These are phyloP conservation scores for Pica pica DNA, from an alignment of 2,113 vertebrate genomes.

Conservation along the genomic window DNA sequence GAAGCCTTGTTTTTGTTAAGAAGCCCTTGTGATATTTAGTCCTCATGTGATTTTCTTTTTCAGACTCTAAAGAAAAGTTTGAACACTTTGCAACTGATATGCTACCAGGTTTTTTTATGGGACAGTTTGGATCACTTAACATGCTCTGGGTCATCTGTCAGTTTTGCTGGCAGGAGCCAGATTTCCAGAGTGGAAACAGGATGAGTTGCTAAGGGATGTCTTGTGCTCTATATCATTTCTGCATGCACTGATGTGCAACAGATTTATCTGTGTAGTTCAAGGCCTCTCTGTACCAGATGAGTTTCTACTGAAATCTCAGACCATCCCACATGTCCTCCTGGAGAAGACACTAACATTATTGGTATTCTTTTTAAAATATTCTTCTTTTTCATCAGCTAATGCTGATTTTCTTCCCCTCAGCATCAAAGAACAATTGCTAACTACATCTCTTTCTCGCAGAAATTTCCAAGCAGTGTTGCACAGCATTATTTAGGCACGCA, in stretches of 20 bases:
- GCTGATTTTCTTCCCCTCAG: not conserved
- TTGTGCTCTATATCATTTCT: not conserved
- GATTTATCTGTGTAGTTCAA: not conserved
- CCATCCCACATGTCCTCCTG: not conserved
- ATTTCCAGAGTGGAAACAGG: not conserved
- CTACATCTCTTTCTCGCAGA: not conserved
- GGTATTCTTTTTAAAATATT: not conserved
- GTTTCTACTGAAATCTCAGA: not conserved
- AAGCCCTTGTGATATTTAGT: not conserved
- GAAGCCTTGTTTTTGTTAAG: not conserved
- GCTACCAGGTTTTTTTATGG: not conserved
- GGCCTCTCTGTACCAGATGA: not conserved
- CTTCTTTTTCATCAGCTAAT: not conserved
- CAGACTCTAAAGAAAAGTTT: not conserved
- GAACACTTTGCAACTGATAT: not conserved
- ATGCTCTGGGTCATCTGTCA: not conserved
- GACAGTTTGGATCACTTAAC: not conserved
- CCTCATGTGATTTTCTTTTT: not conserved
- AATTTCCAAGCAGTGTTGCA: not conserved
- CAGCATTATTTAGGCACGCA: not conserved
- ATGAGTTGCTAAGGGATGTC: not conserved
- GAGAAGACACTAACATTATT: not conserved
- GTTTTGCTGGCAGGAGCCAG: not conserved
- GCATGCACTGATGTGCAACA: not conserved
- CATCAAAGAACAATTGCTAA: not conserved